A percentile compares a stretch with the other conserved stretches of the same genome.
phyloP scores from a whole-genome alignment of 2,113 vertebrate genomes.

The Myodes glareolus region DNA sequence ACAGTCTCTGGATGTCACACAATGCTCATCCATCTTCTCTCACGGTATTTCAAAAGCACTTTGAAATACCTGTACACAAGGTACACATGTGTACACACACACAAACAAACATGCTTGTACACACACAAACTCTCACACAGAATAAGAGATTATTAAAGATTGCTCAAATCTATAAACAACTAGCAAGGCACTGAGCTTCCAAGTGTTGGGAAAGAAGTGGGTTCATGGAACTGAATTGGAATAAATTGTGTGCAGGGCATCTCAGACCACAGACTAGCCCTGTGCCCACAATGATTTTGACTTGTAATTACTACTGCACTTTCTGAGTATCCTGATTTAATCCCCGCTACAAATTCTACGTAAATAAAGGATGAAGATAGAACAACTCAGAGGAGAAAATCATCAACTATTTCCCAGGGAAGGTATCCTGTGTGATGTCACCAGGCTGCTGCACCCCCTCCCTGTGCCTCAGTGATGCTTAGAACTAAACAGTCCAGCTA shows the following conservation, averaged over 20 bases:
- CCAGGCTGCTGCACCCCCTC: not conserved
- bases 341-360: not conserved
- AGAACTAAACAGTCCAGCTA: slow-evolving; percentile 12
- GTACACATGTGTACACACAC: not conserved
- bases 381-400: not conserved
- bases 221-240: slow-evolving; percentile 22
- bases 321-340: slow-evolving; percentile 15
- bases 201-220: not conserved
- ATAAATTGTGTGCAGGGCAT: slow-evolving; percentile 20
- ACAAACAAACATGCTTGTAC: not conserved
- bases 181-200: not conserved
- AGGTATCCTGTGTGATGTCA: not conserved
- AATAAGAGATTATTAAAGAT: not conserved
- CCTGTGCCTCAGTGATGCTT: not conserved
- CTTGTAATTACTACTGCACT: slow-evolving; percentile 11
- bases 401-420: not conserved
- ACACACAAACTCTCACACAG: not conserved
- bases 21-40: slow-evolving; percentile 63
- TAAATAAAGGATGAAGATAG: slow-evolving; percentile 24
- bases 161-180: slow-evolving; percentile 9
- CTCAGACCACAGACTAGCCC: slow-evolving; percentile 59
- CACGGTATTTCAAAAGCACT: slow-evolving; percentile 80
- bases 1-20: slow-evolving; percentile 64
- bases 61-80: slow-evolving; percentile 30
- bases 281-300: slow-evolving; percentile 68